These are phyloP conservation scores for Accipiter virgatus DNA, from an alignment of 2,113 vertebrate genomes.

Conservation along the genomic window DNA sequence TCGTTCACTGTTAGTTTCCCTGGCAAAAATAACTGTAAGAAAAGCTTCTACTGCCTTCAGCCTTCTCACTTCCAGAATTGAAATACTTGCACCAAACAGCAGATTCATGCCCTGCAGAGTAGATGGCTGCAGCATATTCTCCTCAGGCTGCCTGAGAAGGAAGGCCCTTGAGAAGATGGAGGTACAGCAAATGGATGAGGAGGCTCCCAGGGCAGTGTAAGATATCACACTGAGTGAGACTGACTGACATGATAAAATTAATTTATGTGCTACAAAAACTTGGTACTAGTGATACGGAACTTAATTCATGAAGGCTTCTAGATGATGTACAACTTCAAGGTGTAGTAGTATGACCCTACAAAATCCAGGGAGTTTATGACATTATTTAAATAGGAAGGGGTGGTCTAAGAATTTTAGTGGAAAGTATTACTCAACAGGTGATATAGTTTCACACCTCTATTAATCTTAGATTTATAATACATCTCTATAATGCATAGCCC, in stretches of 20 bases:
- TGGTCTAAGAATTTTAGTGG: background rate
- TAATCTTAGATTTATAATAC: background rate
- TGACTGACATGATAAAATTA: background rate
- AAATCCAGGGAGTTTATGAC: background rate
- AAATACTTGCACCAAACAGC: background rate
- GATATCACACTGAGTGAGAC: background rate
- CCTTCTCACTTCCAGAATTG: background rate
- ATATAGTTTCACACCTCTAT: background rate
- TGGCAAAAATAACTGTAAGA: background rate
- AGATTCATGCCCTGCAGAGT: background rate
- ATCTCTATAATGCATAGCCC: background rate
- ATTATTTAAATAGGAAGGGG: background rate
- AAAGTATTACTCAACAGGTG: background rate
- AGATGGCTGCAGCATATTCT: background rate
- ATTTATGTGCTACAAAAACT: background rate
- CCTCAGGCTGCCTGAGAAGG: background rate
- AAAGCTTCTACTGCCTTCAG: background rate
- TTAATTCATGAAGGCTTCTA: background rate
- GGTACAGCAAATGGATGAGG: background rate
- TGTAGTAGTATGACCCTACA: background rate
- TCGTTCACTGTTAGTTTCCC: background rate
- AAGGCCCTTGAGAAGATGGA: background rate
- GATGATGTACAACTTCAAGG: background rate
- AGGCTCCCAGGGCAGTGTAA: background rate
- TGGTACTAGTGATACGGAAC: background rate